Percentiles rank a stretch among this genome's conserved stretches.
phyloP scores from a whole-genome alignment of 1,140 invertebrate genomes.

The Odontomachus brunneus region DNA sequence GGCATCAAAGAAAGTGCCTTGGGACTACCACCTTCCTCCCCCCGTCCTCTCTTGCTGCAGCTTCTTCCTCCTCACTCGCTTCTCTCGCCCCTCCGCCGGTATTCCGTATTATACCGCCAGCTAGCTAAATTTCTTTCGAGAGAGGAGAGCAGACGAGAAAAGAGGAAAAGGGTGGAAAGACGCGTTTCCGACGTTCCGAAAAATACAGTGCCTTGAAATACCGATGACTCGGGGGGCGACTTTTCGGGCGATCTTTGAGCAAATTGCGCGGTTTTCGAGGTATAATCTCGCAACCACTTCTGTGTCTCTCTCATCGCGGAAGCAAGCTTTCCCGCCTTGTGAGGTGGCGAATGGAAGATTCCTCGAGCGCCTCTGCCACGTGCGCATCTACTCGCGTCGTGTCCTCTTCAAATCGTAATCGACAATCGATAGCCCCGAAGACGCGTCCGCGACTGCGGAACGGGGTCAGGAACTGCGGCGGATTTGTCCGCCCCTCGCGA shows the following conservation, averaged over 20 bases:
- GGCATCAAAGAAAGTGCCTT: slow-evolving; percentile 84
- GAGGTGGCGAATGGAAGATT: neutral
- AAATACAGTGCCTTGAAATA: no score
- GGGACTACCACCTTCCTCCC: slow-evolving; percentile 72
- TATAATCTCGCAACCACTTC: no score
- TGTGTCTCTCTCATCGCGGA: neutral
- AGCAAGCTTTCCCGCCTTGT: neutral
- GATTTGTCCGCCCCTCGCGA: no score
- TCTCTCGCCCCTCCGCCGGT: slow-evolving; percentile 60
- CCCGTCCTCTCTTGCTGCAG: no score
- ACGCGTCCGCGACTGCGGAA: neutral
- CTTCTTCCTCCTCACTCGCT: slow-evolving; percentile 31
- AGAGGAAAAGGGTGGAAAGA: neutral
- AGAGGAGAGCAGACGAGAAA: neutral
- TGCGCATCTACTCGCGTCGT: neutral
- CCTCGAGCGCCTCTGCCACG: neutral
- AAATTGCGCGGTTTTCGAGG: slow-evolving; percentile 29
- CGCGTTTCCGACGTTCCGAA: slow-evolving; percentile 47
- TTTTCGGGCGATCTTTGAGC: slow-evolving; percentile 49
- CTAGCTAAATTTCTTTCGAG: slow-evolving; percentile 69
- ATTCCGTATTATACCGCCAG: slow-evolving; percentile 69
- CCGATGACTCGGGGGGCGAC: slow-evolving; percentile 47
- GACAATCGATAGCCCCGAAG: neutral
- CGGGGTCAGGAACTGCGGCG: neutral
- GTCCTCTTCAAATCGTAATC: neutral